Evolutionary conservation across 2,888 invertebrate species (phyloP).

Genomic region (Dione vanillae): DNA sequence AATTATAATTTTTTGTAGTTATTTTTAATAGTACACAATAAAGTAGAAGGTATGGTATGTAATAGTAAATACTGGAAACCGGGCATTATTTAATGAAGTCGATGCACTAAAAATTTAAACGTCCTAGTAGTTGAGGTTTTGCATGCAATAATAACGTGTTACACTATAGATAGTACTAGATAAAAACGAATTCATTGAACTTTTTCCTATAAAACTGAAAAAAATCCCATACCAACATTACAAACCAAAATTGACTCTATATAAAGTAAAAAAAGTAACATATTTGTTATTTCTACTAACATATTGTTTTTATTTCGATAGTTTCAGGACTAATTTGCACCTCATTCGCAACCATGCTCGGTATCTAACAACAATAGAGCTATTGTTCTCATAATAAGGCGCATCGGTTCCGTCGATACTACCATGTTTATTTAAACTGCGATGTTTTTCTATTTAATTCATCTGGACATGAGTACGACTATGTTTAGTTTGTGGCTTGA

Average conservation of each 20-base stretch:
- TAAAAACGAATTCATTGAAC: too few species aligned
- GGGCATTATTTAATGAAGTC: too few species aligned
- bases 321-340: conserved; percentile 31
- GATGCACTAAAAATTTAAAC: too few species aligned
- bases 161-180: too few species aligned
- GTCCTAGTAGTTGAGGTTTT: too few species aligned
- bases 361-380: conserved; percentile 22
- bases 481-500: too few species aligned
- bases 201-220: neutral
- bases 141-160: too few species aligned
- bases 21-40: too few species aligned
- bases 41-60: too few species aligned
- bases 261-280: neutral
- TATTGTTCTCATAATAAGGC: conserved; percentile 26
- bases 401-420: conserved; percentile 1
- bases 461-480: neutral
- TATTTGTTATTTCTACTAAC: neutral
- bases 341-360: conserved; percentile 27
- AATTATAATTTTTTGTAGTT: neutral
- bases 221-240: neutral
- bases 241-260: neutral
- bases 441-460: conserved; percentile 14
- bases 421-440: conserved; percentile 11
- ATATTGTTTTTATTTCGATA: conserved; percentile 16
- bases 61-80: too few species aligned